Percentiles rank a stretch among this genome's conserved stretches.
phyloP scores from a whole-genome alignment of 2,888 invertebrate genomes.

The Leucophora obtusa region DNA sequence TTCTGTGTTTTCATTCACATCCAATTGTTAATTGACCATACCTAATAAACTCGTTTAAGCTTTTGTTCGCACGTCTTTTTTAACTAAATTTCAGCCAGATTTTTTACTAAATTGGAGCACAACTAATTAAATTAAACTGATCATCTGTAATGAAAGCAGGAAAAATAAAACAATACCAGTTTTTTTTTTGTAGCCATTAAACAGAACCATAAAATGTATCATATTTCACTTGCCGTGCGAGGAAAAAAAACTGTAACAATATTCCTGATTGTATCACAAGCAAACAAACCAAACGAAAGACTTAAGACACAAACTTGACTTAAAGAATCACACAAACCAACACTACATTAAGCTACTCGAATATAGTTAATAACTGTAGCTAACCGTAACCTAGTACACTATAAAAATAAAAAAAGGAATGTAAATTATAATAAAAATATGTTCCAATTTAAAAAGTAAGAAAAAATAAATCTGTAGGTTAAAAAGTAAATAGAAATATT shows the following conservation, averaged over 20 bases:
- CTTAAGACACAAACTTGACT: constrained; percentile 59
- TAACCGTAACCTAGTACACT: constrained; percentile 54
- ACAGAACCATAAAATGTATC: constrained; percentile 32
- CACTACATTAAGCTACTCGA: background rate
- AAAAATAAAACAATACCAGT: background rate
- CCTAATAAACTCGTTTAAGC: background rate
- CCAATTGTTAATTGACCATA: background rate
- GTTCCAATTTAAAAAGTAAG: background rate
- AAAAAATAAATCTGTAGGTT: background rate
- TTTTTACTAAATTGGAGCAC: constrained; percentile 54
- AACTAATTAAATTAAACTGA: constrained; percentile 59
- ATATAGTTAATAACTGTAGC: constrained; percentile 41
- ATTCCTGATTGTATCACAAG: constrained; percentile 43
- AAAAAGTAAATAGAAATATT: too few species aligned
- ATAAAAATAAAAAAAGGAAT: constrained; percentile 10
- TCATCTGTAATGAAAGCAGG: constrained; percentile 38
- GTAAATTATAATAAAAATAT: background rate
- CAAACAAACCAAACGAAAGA: constrained; percentile 48
- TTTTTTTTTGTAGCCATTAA: constrained; percentile 16
- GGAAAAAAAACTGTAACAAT: constrained; percentile 17
- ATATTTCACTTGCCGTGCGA: constrained; percentile 50
- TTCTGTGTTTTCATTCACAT: background rate
- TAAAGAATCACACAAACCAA: background rate
- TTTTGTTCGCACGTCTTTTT: background rate
- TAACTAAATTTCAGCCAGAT: constrained; percentile 24